These are phyloP conservation scores for Sorex maritimensis DNA, from an alignment of 2,797 vertebrate species.

Conservation along the genomic window DNA sequence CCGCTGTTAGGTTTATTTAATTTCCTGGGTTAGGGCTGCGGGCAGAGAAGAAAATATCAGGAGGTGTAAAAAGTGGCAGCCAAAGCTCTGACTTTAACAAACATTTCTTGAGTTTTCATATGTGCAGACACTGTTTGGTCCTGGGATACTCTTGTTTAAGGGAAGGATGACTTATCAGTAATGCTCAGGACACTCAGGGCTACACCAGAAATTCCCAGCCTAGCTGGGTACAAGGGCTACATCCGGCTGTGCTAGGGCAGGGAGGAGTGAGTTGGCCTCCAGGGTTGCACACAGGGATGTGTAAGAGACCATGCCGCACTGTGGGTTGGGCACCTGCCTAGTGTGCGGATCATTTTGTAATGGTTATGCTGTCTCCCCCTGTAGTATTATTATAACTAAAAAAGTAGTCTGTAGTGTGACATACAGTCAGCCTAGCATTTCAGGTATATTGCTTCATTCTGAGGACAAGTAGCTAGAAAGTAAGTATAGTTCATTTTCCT, in stretches of 20 bases:
- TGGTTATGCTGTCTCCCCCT: no score
- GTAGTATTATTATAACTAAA: no score
- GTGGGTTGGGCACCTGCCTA: no score
- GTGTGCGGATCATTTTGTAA: no score
- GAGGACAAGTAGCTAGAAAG: neutral
- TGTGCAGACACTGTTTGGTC: neutral
- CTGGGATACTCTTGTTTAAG: neutral
- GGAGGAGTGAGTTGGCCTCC: no score
- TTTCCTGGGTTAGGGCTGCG: neutral
- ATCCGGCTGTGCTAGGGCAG: no score
- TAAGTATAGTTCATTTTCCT: neutral
- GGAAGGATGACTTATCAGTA: no score
- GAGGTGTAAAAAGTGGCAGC: neutral
- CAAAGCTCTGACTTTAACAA: conserved; percentile 10
- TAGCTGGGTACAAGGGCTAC: no score
- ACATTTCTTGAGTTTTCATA: conserved; percentile 25
- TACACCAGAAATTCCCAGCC: neutral
- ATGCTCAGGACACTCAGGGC: neutral
- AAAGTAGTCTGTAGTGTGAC: neutral
- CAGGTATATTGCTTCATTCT: conserved; percentile 4
- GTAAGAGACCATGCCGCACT: neutral
- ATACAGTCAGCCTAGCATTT: neutral
- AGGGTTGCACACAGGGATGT: no score
- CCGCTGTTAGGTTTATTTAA: conserved; percentile 27
- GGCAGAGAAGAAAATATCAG: conserved; percentile 2